Evolutionary conservation across 2,797 vertebrate genomes (phyloP).

Genomic region (Pempheris klunzingeri): DNA sequence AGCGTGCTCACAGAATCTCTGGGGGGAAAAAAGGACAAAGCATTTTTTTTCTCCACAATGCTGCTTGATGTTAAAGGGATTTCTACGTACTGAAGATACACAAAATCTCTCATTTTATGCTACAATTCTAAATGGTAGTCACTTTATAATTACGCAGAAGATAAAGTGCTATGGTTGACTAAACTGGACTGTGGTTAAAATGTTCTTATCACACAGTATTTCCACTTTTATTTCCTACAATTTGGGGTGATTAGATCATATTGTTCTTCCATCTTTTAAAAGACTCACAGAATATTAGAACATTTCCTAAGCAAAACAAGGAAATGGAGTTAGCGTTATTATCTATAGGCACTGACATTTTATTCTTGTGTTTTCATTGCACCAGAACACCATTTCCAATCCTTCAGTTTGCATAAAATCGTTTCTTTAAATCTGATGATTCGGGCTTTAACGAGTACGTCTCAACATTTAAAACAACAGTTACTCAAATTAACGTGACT

Average conservation of each 20-base stretch:
- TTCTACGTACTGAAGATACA: background rate
- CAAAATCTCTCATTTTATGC: background rate
- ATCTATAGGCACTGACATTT: background rate
- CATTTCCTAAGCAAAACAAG: background rate
- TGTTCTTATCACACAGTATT: background rate
- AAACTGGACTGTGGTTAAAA: background rate
- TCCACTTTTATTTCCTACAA: background rate
- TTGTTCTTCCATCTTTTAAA: background rate
- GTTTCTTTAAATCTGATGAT: background rate
- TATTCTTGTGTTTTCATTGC: background rate
- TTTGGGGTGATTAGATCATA: background rate
- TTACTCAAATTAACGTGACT: background rate
- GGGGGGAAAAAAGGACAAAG: slow-evolving; percentile 48
- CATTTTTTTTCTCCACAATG: slow-evolving; percentile 24
- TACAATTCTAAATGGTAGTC: background rate
- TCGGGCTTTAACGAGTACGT: slow-evolving; percentile 7
- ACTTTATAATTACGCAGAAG: background rate
- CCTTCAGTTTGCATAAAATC: background rate
- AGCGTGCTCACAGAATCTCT: slow-evolving; percentile 65
- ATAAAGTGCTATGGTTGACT: background rate
- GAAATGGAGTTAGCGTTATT: background rate
- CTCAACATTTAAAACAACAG: background rate
- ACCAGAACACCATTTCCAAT: background rate
- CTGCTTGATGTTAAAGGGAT: slow-evolving; percentile 29
- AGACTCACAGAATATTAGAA: background rate